These are phyloP conservation scores for Gadopsis marmoratus DNA, from an alignment of 2,797 vertebrate species.

Conservation along the genomic window DNA sequence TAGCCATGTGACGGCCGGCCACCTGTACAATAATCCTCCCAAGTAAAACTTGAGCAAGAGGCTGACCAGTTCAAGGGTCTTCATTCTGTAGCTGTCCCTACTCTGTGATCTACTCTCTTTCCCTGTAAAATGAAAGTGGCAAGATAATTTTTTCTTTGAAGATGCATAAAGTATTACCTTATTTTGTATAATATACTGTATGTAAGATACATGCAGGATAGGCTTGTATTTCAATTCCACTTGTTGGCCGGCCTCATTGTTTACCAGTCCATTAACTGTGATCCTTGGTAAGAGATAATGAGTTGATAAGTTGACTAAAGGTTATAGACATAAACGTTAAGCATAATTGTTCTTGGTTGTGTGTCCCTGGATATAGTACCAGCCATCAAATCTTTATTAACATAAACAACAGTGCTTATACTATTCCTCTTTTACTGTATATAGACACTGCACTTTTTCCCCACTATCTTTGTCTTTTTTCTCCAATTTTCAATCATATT, in stretches of 20 bases:
- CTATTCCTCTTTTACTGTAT: conserved; percentile 30
- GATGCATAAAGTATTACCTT: not conserved
- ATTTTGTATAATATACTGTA: not conserved
- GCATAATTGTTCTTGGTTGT: conserved; percentile 50
- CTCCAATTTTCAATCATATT: conserved; percentile 62
- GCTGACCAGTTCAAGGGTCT: not conserved
- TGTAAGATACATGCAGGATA: not conserved
- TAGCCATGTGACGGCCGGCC: not conserved
- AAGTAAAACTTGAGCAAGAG: conserved; percentile 7
- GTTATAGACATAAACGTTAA: conserved; percentile 48
- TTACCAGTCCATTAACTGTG: conserved; percentile 15
- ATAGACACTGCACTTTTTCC: conserved; percentile 34
- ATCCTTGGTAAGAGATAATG: conserved; percentile 31
- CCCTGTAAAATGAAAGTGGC: not conserved
- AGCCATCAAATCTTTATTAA: conserved; percentile 63
- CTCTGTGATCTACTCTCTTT: not conserved
- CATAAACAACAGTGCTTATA: conserved; percentile 61
- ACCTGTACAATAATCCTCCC: not conserved
- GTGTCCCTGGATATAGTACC: conserved; percentile 57
- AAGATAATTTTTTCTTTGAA: not conserved
- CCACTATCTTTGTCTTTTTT: conserved; percentile 63
- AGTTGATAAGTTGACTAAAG: conserved; percentile 38
- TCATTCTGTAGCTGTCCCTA: not conserved
- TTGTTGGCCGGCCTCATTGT: not conserved
- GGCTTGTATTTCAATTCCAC: not conserved